Percentiles rank a stretch among this genome's conserved stretches.
Evolutionary conservation across 2,797 vertebrate species (phyloP).

Genomic region (Erethizon dorsatum): DNA sequence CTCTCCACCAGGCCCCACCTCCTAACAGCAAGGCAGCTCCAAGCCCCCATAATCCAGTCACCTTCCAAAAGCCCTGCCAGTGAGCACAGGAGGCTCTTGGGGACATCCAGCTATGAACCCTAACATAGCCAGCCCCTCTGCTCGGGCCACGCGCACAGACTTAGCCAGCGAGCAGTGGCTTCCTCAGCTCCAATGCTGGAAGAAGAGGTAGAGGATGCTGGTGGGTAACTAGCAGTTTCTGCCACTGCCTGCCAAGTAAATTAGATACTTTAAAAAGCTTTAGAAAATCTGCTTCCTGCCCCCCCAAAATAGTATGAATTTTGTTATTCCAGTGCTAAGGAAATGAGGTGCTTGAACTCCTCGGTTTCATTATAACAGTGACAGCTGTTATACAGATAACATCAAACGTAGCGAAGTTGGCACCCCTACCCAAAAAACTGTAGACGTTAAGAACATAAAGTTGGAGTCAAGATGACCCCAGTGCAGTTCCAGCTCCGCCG

Average conservation of each 20-base stretch:
- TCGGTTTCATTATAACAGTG: constrained; percentile 52
- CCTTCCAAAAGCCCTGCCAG: neutral
- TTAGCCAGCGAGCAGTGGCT: no score
- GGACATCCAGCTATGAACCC: neutral
- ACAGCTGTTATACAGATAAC: neutral
- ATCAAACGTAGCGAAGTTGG: neutral
- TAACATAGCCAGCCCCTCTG: neutral
- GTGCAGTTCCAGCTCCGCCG: neutral
- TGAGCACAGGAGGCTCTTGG: neutral
- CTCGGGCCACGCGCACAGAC: neutral
- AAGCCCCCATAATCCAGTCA: neutral
- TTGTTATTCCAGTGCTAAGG: constrained; percentile 17
- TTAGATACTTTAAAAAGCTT: constrained; percentile 28
- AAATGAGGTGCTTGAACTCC: constrained; percentile 32
- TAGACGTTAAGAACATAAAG: neutral
- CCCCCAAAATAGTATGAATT: neutral
- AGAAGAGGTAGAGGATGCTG: neutral
- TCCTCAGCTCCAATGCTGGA: neutral
- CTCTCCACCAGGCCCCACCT: neutral
- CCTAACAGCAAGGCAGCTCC: neutral
- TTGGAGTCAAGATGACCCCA: neutral
- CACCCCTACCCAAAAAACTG: neutral
- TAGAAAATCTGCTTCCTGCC: constrained; percentile 12
- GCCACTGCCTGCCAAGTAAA: neutral
- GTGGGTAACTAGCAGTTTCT: neutral